These are phyloP conservation scores for Monodelphis domestica DNA, from an alignment of 2,797 vertebrate species.

Conservation along the genomic window DNA sequence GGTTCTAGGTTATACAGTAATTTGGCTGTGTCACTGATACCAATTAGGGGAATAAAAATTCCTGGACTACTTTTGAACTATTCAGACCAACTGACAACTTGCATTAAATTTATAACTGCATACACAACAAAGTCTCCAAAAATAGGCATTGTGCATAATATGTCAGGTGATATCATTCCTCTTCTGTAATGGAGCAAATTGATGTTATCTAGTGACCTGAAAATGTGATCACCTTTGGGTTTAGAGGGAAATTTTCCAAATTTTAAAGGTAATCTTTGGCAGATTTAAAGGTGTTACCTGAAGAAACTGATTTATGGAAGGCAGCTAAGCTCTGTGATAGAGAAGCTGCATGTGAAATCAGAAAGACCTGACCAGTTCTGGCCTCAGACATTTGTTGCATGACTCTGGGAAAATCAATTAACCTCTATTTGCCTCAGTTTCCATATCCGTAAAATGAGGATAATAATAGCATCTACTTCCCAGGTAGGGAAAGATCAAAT, in stretches of 20 bases:
- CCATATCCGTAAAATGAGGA: not conserved
- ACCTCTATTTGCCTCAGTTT: not conserved
- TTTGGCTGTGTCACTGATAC: not conserved
- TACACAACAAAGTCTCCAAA: no score
- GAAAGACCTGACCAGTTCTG: not conserved
- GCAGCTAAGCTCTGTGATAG: not conserved
- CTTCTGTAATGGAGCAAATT: not conserved
- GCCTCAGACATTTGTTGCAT: not conserved
- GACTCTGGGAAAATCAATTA: not conserved
- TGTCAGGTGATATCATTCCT: not conserved
- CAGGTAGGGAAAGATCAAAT: not conserved
- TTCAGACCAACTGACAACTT: not conserved
- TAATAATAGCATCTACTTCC: not conserved
- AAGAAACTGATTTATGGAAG: not conserved
- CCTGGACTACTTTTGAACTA: not conserved
- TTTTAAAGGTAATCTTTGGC: not conserved
- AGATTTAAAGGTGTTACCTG: not conserved
- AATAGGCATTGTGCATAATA: not conserved
- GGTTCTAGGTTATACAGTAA: not conserved
- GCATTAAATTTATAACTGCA: not conserved
- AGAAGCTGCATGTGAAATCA: not conserved
- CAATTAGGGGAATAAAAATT: not conserved
- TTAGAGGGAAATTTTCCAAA: not conserved
- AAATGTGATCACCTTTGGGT: not conserved
- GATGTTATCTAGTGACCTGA: not conserved